A percentile compares a stretch with the other conserved stretches of the same genome.
phyloP scores from a whole-genome alignment of 1,140 invertebrate species.

The Leptoteleia sp. region DNA sequence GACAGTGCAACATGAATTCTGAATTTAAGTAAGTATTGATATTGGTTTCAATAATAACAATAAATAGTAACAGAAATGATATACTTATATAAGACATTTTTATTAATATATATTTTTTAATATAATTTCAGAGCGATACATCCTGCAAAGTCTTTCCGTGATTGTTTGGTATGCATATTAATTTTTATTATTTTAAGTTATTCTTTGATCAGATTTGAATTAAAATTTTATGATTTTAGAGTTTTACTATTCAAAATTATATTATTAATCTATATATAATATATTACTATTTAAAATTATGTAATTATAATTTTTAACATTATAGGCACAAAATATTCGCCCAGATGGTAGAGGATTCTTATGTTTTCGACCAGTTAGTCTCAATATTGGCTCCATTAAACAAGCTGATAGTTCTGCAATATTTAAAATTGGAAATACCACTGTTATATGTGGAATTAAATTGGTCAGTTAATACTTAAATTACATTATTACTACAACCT shows the following conservation, averaged over 20 bases:
- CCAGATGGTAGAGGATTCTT: slow-evolving; percentile 86
- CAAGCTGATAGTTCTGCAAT: slow-evolving; percentile 88
- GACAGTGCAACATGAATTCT: slow-evolving; percentile 39
- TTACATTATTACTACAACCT: too few species aligned
- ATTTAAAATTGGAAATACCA: slow-evolving; percentile 87
- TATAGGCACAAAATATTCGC: slow-evolving; percentile 81
- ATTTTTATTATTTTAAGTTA: slow-evolving; percentile 18
- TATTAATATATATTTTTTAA: slow-evolving; percentile 8
- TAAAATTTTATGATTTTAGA: too few species aligned
- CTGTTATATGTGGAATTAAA: slow-evolving; percentile 89
- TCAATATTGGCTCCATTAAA: slow-evolving; percentile 85
- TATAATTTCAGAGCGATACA: slow-evolving; percentile 83
- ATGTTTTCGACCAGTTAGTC: slow-evolving; percentile 83
- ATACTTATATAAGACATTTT: too few species aligned
- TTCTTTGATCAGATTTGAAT: too few species aligned
- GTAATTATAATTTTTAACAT: slow-evolving; percentile 14
- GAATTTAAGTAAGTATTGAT: slow-evolving; percentile 38
- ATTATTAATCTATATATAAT: too few species aligned
- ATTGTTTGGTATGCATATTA: slow-evolving; percentile 81
- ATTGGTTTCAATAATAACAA: neutral
- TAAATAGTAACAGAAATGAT: too few species aligned
- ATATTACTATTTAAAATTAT: too few species aligned
- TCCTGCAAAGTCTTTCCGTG: slow-evolving; percentile 84
- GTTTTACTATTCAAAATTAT: too few species aligned
- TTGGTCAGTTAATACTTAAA: slow-evolving; percentile 81